These are phyloP conservation scores for Crotophaga sulcirostris DNA, from an alignment of 2,113 vertebrate species.

Conservation along the genomic window DNA sequence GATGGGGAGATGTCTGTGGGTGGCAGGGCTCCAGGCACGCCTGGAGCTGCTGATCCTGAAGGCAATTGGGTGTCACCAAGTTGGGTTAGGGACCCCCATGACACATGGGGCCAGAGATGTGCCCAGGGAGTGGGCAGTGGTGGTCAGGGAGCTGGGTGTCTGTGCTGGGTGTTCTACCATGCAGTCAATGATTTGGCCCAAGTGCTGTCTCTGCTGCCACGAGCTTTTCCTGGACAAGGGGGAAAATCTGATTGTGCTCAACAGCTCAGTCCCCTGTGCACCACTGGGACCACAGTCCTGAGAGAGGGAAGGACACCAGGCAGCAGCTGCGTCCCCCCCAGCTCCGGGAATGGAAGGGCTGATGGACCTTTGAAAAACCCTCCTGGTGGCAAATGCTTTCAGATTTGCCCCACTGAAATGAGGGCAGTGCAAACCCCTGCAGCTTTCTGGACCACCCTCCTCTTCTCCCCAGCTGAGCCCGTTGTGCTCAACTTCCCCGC, in stretches of 20 bases:
- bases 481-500: neutral
- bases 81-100: rapidly evolving
- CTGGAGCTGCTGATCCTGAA: neutral
- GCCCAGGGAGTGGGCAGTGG: rapidly evolving
- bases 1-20: rapidly evolving
- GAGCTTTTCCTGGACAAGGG: neutral
- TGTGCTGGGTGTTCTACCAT: rapidly evolving
- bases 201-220: neutral
- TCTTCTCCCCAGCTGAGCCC: neutral
- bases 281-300: rapidly evolving
- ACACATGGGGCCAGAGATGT: rapidly evolving
- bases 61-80: rapidly evolving
- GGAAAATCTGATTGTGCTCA: neutral
- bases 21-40: rapidly evolving
- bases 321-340: neutral
- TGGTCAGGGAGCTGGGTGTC: neutral
- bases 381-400: neutral
- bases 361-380: neutral
- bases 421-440: neutral
- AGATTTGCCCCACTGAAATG: neutral
- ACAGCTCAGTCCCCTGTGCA: neutral
- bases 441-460: neutral
- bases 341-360: neutral
- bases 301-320: neutral
- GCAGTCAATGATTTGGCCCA: rapidly evolving